These are phyloP conservation scores for Melanotaenia duboulayi DNA, from an alignment of 2,113 vertebrate species.

Conservation along the genomic window DNA sequence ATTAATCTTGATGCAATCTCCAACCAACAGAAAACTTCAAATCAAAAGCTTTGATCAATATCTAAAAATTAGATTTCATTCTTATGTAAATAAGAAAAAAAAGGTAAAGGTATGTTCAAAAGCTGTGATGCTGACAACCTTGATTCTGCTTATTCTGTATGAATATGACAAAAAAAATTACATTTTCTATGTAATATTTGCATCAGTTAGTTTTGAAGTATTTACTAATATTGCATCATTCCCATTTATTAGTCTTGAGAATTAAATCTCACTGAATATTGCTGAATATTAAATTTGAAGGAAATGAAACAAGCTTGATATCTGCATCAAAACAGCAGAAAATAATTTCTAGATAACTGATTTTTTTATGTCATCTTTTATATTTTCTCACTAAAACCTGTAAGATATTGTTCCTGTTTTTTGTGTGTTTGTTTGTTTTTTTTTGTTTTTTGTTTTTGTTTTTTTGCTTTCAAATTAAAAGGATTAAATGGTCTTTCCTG, in stretches of 20 bases:
- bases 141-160: not conserved
- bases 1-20: constrained; percentile 51
- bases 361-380: not conserved
- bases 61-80: constrained; percentile 27
- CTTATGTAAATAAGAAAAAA: constrained; percentile 23
- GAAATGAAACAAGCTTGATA: not conserved
- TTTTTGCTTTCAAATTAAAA: not conserved
- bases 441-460: not conserved
- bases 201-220: constrained; percentile 8
- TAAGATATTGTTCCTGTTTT: constrained; percentile 1
- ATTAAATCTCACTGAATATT: constrained; percentile 9
- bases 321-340: not conserved
- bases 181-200: constrained; percentile 17
- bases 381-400: not conserved
- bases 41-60: constrained; percentile 20
- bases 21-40: constrained; percentile 7
- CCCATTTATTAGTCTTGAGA: constrained; percentile 5
- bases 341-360: not conserved
- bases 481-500: constrained; percentile 8
- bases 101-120: constrained; percentile 1
- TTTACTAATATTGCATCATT: constrained; percentile 34
- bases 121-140: constrained; percentile 6
- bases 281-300: not conserved
- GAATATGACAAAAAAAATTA: not conserved
- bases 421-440: not conserved